Percentiles rank a stretch among this genome's conserved stretches.
Evolutionary conservation across 1,140 invertebrate species (phyloP).

Genomic region (Lepidotrigona ventralis): DNA sequence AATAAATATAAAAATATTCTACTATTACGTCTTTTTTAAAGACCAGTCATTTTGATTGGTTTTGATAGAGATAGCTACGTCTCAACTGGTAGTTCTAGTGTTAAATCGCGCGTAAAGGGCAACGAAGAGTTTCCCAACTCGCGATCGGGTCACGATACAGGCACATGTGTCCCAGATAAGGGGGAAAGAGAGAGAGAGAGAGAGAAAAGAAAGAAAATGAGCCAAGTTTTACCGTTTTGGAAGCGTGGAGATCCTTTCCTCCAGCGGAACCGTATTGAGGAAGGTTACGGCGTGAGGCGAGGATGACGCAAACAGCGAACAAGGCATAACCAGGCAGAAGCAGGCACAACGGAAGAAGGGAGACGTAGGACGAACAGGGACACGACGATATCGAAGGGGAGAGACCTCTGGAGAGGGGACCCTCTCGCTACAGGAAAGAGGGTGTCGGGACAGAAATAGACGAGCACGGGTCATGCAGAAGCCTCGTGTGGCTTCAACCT

Average conservation of each 20-base stretch:
- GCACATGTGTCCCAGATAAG: not conserved
- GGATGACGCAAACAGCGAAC: conserved; percentile 59
- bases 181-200: not conserved
- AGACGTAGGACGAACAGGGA: conserved; percentile 52
- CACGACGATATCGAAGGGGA: conserved; percentile 49
- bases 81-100: too few relatives aligned
- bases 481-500: conserved; percentile 61
- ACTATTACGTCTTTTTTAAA: too few relatives aligned
- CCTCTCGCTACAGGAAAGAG: conserved; percentile 65
- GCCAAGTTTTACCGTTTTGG: not conserved
- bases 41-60: too few relatives aligned
- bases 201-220: too few relatives aligned
- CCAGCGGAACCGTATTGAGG: conserved; percentile 40
- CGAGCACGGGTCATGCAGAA: conserved; percentile 50
- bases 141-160: not conserved
- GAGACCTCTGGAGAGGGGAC: conserved; percentile 23
- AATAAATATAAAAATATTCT: too few relatives aligned
- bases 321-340: conserved; percentile 58
- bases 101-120: not conserved
- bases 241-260: conserved; percentile 27
- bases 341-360: conserved; percentile 60
- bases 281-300: conserved; percentile 40
- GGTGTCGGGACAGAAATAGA: conserved; percentile 70
- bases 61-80: too few relatives aligned
- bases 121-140: not conserved